Base-by-base conservation (phyloP, 1,140 invertebrate genomes). In the Drosophila ercepeae region DNA sequence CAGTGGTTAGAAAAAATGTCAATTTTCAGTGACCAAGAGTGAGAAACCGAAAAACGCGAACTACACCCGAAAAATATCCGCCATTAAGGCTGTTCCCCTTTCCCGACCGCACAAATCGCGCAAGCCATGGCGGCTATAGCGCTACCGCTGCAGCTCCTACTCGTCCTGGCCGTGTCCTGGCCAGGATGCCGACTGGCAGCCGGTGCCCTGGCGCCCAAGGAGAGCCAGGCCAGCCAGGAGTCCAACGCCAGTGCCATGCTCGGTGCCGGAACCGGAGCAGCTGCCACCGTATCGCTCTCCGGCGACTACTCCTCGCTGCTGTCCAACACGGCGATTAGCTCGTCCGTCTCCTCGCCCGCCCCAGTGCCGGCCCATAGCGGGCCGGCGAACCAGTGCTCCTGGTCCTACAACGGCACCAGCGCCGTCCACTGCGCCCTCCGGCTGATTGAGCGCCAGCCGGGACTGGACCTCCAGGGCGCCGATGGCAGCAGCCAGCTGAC, bases 401-500 rank as follows among this genome's bases (percentile, higher is more conserved):
- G 94, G 91, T 93, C 94, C 18, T 94, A 92, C 83, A 93, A 94
- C 69, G 94, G 94, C 74, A 94, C 93, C 34, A 94, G 93, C 32
- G 49, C 77, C 34, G 94, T 95, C 11, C 92, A 94, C 21, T 97
- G 96, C 84, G 93, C 92, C 57, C 91, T 96, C 21, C 92, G 95
- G n/a, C 94, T 94, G 36, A 92, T 97, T 25, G 95, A 96, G 53
- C 93, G 93, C 7, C 93, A 95, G 52, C 53, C 78, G 0, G 94
- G 93, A 6, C 93, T 94, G 34, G 93, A 95, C 18, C 92, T 96
- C n/a, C 93, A 94, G 36, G 92, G 92, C 9, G 92, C 94, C 9
- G 95, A 97, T 83, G 94, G 95, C 32, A 95, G 94, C 41, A 93
- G 93, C 6, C 93, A 93, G 49, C 91, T 98, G 58, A 92, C 93